Conservation (phyloP, 1,140 invertebrate genomes). For the Drosophila bipectinata region DNA sequence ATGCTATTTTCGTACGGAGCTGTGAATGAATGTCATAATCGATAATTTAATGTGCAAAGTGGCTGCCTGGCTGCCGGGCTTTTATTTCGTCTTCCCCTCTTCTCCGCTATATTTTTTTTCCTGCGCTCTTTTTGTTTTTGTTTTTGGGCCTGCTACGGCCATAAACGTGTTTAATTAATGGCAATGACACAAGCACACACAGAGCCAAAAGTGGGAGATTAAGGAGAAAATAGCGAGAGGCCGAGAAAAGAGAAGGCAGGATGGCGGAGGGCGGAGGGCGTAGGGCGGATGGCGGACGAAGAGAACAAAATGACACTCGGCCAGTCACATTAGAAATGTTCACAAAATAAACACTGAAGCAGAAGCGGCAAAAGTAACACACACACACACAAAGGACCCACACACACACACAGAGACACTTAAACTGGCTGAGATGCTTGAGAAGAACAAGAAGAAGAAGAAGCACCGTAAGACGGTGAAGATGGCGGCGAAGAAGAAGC, state of each 20-base stretch:
- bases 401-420: conserved; percentile 19
- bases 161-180: conserved; percentile 82
- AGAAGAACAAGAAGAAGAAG: conserved; percentile 15
- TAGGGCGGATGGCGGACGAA: not conserved
- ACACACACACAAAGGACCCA: conserved; percentile 3
- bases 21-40: conserved; percentile 82
- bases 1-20: conserved; percentile 69
- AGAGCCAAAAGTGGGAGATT: conserved; percentile 40
- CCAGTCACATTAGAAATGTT: conserved; percentile 60
- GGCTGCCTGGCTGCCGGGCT: conserved; percentile 27
- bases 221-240: conserved; percentile 16
- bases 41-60: conserved; percentile 81
- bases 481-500: conserved; percentile 11
- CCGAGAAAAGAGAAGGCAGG: not conserved
- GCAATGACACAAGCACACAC: conserved; percentile 57
- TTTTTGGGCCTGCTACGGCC: conserved; percentile 26
- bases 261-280: not conserved
- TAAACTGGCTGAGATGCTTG: conserved; percentile 19
- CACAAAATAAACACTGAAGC: conserved; percentile 58
- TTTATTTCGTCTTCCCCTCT: conserved; percentile 9
- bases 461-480: not conserved
- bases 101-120: not conserved
- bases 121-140: conserved; percentile 12
- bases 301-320: conserved; percentile 57
- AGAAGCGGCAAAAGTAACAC: conserved; percentile 55